Evolutionary conservation across 2,888 invertebrate species (phyloP), one percentile per base, ranked within the genome.

Genomic region (Aproaerema taeniolella): DNA sequence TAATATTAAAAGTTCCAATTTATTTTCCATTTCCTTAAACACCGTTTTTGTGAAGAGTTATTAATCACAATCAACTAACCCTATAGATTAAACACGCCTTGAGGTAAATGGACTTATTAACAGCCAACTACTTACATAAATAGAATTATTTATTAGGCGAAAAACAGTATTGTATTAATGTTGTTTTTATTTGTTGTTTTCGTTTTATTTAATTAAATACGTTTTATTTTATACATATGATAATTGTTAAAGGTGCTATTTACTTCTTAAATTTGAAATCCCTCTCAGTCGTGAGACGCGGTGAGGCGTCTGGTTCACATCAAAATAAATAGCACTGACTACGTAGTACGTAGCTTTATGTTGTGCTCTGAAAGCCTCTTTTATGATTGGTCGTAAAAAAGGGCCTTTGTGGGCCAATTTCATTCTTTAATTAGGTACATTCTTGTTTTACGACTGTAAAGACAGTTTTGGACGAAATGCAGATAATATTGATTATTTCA

Each of bases 371-470:
- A 76, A 77, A 69, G 74, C 56, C 65, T 60, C 63, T 76, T 82
- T 82, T 80, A 81, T 78, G 77, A 78, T 77, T 67, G 67, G 65
- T 70, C 74, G 73, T 82, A 81, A 83, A 83, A n/a, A 70, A 59
- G 62, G 67, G 69, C 68, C 67, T 67, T 59, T 54, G 61, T 58
- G 61, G 70, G 61, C 64, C 72, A 75, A 76, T 81, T 79, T 75
- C 66, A 66, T 72, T 72, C 67, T 74, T 78, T 82, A 81, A 81
- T 82, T 81, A 78, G 67, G 29, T 28, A 39, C 65, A 63, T 72
- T 70, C 60, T 59, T 61, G 70, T 72, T 69, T 69, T 65, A 68
- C 61, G 48, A 45, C 41, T 39, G 43, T 38, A 39, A 48, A 51
- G 47, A 43, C 15, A 55, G 46, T 46, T 47, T 39, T 38, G 32